A percentile compares a stretch with the other conserved stretches of the same genome.
These are phyloP conservation scores for human DNA, from an alignment of 2,113 vertebrate species.

Conservation along the genomic window DNA sequence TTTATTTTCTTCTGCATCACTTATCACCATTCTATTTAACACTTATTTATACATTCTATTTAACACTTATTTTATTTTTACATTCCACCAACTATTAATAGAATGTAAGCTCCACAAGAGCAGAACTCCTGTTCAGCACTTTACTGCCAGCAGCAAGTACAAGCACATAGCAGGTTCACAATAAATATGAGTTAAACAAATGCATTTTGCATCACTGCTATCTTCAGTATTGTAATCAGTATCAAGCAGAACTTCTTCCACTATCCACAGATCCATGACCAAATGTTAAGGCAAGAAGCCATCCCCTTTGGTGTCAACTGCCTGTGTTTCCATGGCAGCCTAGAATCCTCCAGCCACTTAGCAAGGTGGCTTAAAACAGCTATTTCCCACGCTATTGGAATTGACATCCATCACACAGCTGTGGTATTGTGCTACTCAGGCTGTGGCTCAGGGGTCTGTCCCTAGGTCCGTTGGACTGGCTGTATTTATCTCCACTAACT, in stretches of 20 bases:
- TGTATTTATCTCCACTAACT: slow-evolving; percentile 43
- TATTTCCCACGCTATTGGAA: neutral
- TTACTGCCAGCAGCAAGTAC: neutral
- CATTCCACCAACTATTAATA: neutral
- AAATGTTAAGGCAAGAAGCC: slow-evolving; percentile 8
- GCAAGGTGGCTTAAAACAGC: neutral
- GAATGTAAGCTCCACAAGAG: neutral
- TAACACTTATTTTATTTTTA: neutral
- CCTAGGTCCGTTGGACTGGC: neutral
- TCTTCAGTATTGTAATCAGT: neutral
- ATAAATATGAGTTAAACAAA: neutral
- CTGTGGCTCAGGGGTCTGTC: neutral
- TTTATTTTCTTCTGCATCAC: neutral
- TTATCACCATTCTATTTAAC: neutral
- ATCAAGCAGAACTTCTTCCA: neutral
- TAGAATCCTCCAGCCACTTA: neutral
- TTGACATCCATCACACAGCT: neutral
- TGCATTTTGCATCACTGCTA: neutral
- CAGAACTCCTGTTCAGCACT: neutral
- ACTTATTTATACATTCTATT: neutral
- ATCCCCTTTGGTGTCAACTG: neutral
- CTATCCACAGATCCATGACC: neutral
- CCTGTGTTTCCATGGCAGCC: neutral
- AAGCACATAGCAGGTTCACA: neutral
- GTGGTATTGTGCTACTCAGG: neutral